These are phyloP conservation scores for Lasiurus borealis DNA, from an alignment of 2,113 vertebrate genomes.

Conservation along the genomic window DNA sequence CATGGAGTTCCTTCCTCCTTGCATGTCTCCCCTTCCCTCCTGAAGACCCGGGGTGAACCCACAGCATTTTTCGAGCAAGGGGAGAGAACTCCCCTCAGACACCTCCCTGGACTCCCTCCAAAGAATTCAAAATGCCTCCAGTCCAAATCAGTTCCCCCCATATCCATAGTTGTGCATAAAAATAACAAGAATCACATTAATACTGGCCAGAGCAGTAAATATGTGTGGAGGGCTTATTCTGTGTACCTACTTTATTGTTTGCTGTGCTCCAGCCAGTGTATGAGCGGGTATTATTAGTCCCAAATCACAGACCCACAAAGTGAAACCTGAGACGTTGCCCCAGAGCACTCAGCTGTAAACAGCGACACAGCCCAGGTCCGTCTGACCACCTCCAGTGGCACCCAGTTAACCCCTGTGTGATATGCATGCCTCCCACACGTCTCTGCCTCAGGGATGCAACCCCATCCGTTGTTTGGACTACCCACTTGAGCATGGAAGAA, in stretches of 20 bases:
- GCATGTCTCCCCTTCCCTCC: not conserved
- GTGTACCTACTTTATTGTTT: not conserved
- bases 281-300: not conserved
- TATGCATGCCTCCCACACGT: not conserved
- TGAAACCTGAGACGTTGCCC: not conserved
- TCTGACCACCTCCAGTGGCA: too few species aligned
- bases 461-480: not conserved
- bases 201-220: not conserved
- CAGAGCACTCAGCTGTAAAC: not conserved
- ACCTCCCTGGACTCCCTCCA: not conserved
- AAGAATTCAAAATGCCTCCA: not conserved
- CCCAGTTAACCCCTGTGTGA: not conserved
- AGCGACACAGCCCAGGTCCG: not conserved
- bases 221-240: too few species aligned
- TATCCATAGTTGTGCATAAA: not conserved
- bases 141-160: not conserved
- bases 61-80: not conserved
- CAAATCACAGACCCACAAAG: not conserved
- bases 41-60: not conserved
- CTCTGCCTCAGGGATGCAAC: not conserved
- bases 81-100: not conserved
- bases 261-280: not conserved
- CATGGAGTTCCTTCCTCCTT: slow-evolving; percentile 65
- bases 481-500: not conserved
- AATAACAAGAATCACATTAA: not conserved